Percentiles rank a stretch among this genome's conserved stretches.
phyloP scores from a whole-genome alignment of 2,113 vertebrate species.

The Bungarus multicinctus region DNA sequence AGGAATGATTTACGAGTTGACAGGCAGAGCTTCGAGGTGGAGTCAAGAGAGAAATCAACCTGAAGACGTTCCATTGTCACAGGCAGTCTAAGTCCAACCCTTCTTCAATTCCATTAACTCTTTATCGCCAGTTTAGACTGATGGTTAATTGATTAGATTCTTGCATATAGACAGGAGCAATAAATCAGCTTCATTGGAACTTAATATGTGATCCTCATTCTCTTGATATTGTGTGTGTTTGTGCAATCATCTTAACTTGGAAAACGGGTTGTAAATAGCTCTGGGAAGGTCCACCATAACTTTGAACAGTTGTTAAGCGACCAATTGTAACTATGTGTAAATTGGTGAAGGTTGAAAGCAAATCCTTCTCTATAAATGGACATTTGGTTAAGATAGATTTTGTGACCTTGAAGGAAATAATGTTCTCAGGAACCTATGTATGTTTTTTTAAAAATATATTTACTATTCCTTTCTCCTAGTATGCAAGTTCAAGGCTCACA shows the following conservation, averaged over 20 bases:
- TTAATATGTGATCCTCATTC: background rate
- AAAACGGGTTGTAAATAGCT: background rate
- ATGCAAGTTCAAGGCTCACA: constrained; percentile 98
- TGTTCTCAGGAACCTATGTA: constrained; percentile 2
- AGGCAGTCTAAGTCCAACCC: too few relatives aligned
- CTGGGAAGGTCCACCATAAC: background rate
- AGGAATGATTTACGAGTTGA: too few relatives aligned
- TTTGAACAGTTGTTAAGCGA: background rate
- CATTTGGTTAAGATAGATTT: background rate
- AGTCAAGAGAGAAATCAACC: too few relatives aligned
- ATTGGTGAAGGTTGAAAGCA: background rate
- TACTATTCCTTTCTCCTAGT: constrained; percentile 72
- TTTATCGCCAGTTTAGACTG: too few relatives aligned
- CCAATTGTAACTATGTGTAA: background rate
- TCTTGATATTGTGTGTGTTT: too few relatives aligned
- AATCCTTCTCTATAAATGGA: background rate
- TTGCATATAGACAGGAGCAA: background rate
- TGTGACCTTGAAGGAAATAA: background rate
- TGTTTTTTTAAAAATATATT: background rate
- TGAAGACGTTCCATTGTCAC: too few relatives aligned
- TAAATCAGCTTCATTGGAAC: background rate
- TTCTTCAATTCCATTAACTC: too few relatives aligned
- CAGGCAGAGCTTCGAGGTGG: too few relatives aligned
- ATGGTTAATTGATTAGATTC: background rate
- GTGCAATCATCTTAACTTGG: background rate